Evolutionary conservation across 2,797 vertebrate species (phyloP).

Genomic region (Pantherophis alleghaniensis): DNA sequence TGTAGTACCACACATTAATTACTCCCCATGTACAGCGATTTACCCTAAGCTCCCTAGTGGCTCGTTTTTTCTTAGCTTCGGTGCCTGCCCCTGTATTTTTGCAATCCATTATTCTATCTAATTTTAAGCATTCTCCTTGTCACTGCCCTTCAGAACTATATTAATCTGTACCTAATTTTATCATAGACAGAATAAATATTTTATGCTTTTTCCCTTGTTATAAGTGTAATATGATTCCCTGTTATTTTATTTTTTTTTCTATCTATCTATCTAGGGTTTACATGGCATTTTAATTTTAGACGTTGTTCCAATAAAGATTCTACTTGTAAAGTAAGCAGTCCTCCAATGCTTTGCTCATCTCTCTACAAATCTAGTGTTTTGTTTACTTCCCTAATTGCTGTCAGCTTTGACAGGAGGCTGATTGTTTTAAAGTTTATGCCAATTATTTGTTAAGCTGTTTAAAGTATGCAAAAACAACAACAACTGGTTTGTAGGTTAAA

Average conservation of each 20-base stretch:
- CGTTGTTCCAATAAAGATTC: slow-evolving; percentile 3
- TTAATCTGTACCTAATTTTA: slow-evolving; percentile 47
- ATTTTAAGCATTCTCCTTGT: slow-evolving; percentile 37
- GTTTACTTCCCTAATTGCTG: slow-evolving; percentile 32
- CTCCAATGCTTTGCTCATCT: neutral
- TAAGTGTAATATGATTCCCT: neutral
- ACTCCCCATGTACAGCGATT: slow-evolving; percentile 43
- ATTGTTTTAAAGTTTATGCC: slow-evolving; percentile 3
- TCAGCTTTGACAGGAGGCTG: neutral
- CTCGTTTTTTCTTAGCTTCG: slow-evolving; percentile 50
- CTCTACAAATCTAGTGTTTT: neutral
- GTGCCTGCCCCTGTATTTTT: slow-evolving; percentile 54
- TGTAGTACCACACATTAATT: slow-evolving; percentile 46
- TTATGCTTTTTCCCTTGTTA: neutral
- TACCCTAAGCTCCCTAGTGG: slow-evolving; percentile 44
- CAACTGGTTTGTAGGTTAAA: neutral
- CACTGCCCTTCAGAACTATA: slow-evolving; percentile 49
- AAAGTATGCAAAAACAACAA: neutral
- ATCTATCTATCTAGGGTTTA: neutral
- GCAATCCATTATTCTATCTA: slow-evolving; percentile 52
- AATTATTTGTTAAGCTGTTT: slow-evolving; percentile 21
- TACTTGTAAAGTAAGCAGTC: neutral
- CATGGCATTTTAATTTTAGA: neutral
- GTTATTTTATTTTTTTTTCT: neutral
- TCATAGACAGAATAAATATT: slow-evolving; percentile 43